Conservation (phyloP, 1,140 invertebrate genomes). For the Drosophila kepulauana region DNA sequence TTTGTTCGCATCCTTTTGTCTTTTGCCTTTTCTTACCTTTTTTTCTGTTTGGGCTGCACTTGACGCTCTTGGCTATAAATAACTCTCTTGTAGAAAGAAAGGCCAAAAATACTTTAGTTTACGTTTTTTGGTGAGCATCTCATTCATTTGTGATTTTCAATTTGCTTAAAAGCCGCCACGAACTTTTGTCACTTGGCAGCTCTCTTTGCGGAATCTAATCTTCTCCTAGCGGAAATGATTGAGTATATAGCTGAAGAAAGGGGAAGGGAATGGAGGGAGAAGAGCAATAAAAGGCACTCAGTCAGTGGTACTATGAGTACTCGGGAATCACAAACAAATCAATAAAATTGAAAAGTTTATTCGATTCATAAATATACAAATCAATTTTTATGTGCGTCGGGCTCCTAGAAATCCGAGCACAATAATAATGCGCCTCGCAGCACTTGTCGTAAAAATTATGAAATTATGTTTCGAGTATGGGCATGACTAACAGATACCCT, state of each 20-base stretch:
- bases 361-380: conserved; percentile 78
- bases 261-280: neutral
- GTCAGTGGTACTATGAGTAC: conserved; percentile 39
- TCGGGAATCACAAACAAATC: conserved; percentile 67
- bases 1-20: conserved; percentile 34
- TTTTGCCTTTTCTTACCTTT: conserved; percentile 37
- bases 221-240: conserved; percentile 1
- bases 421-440: conserved; percentile 18
- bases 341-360: conserved; percentile 79
- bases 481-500: conserved; percentile 28
- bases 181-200: conserved; percentile 31
- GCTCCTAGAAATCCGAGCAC: conserved; percentile 40
- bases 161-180: conserved; percentile 58
- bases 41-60: conserved; percentile 36
- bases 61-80: conserved; percentile 54
- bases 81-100: conserved; percentile 13
- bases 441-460: conserved; percentile 73
- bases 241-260: no score
- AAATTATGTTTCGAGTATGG: conserved; percentile 57
- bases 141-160: conserved; percentile 55
- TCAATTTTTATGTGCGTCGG: conserved; percentile 63
- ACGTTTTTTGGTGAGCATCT: conserved; percentile 15
- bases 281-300: conserved; percentile 20
- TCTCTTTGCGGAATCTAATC: conserved; percentile 16
- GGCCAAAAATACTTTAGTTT: conserved; percentile 32